These are phyloP conservation scores for Hylomyscus alleni DNA, from an alignment of 2,797 vertebrate genomes.

Conservation along the genomic window DNA sequence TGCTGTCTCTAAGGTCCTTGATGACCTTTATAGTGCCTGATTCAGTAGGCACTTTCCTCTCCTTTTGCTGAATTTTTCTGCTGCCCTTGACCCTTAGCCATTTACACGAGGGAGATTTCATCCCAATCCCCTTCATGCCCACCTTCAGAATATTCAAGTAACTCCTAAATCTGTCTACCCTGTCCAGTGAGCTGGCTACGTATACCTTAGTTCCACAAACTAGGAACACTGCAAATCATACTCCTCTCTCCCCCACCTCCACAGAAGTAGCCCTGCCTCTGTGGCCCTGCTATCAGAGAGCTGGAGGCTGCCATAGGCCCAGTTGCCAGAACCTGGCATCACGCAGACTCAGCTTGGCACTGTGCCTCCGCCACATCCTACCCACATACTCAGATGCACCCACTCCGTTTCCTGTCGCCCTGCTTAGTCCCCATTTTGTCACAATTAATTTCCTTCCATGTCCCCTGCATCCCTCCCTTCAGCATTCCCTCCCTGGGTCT, in stretches of 20 bases:
- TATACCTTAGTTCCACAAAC: not conserved
- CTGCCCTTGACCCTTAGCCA: not conserved
- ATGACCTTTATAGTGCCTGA: not conserved
- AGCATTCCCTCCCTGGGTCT: rapidly evolving
- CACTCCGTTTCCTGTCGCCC: not conserved
- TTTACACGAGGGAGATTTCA: not conserved
- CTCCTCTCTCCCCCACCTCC: not conserved
- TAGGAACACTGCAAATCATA: not conserved
- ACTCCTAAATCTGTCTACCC: not conserved
- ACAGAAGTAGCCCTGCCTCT: not conserved
- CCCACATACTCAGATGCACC: not conserved
- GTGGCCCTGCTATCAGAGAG: not conserved
- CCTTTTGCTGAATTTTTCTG: not conserved
- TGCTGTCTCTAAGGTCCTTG: not conserved
- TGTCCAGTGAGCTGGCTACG: not conserved
- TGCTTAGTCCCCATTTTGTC: not conserved
- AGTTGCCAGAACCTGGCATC: not conserved
- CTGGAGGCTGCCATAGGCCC: not conserved
- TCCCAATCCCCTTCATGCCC: not conserved
- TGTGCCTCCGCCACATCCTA: not conserved
- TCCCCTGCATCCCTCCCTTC: rapidly evolving
- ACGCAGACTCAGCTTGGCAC: not conserved
- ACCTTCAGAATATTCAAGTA: not conserved
- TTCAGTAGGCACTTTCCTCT: not conserved
- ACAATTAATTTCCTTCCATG: not conserved